Conservation (phyloP, 2,113 vertebrate species). For the Sminthopsis crassicaudata region DNA sequence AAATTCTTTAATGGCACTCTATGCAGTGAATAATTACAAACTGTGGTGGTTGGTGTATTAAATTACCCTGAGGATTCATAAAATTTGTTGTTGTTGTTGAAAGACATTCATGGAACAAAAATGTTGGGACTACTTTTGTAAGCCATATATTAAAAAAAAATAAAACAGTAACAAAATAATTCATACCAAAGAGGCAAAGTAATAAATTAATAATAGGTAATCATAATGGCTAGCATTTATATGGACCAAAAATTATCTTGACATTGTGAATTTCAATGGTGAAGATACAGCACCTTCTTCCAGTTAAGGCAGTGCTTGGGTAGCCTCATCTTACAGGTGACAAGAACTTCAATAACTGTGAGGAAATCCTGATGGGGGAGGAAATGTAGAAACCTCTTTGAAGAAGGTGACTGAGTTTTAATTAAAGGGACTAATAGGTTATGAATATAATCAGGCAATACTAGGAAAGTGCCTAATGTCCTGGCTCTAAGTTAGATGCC, state of each 20-base stretch:
- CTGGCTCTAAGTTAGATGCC: constrained; percentile 42
- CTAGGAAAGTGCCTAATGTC: constrained; percentile 4
- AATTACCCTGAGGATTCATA: not conserved
- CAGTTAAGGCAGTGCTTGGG: not conserved
- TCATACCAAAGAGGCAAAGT: not conserved
- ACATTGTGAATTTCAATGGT: not conserved
- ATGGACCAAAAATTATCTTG: not conserved
- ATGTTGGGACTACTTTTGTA: not conserved
- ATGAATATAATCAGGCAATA: constrained; percentile 57
- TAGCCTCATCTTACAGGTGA: constrained; percentile 1
- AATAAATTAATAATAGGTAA: not conserved
- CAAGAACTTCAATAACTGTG: not conserved
- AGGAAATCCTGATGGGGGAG: not conserved
- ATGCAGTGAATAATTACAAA: not conserved
- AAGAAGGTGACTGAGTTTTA: constrained; percentile 50
- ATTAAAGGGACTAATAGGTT: constrained; percentile 58
- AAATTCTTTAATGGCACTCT: not conserved
- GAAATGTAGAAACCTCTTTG: not conserved
- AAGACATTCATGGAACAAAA: not conserved
- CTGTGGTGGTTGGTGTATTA: not conserved
- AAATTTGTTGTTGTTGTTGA: not conserved
- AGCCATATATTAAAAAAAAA: not conserved
- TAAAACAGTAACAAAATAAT: not conserved
- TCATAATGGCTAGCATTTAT: not conserved
- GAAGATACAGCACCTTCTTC: not conserved